phyloP scores from a whole-genome alignment of 2,888 invertebrate species.

The Beris morrisii region DNA sequence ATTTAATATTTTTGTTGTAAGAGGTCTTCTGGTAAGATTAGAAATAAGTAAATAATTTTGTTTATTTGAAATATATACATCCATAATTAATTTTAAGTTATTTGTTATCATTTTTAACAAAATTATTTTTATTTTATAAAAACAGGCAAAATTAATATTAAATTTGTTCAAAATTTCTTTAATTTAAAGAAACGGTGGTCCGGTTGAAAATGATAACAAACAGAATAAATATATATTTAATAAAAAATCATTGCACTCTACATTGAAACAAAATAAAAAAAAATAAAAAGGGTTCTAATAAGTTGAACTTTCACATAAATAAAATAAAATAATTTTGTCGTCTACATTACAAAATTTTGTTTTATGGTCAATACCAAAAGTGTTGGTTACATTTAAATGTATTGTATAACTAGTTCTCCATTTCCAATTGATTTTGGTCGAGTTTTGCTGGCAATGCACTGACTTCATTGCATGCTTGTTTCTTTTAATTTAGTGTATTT shows the following conservation, averaged over 20 bases:
- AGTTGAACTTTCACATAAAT: conserved; percentile 13
- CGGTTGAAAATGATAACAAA: no score
- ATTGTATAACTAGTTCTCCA: no score
- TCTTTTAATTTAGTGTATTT: background rate
- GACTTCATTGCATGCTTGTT: conserved; percentile 17
- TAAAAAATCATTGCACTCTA: conserved; percentile 16
- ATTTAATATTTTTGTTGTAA: no score
- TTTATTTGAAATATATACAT: conserved; percentile 1
- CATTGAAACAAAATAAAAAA: background rate
- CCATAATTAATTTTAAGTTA: no score
- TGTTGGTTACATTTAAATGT: background rate
- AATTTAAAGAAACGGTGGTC: no score
- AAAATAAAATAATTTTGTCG: conserved; percentile 32
- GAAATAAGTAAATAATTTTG: conserved; percentile 16
- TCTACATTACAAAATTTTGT: conserved; percentile 24
- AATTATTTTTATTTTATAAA: no score
- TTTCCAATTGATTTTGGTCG: conserved; percentile 7
- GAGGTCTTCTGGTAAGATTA: conserved; percentile 23
- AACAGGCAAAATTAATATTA: no score
- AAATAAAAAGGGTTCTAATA: conserved; percentile 3
- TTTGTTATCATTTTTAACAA: no score
- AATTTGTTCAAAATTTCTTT: no score
- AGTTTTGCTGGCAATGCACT: background rate
- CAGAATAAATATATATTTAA: no score
- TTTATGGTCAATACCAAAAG: background rate